Percentiles rank a stretch among this genome's conserved stretches.
phyloP scores from a whole-genome alignment of 2,888 invertebrate species.

The Labia minor region DNA sequence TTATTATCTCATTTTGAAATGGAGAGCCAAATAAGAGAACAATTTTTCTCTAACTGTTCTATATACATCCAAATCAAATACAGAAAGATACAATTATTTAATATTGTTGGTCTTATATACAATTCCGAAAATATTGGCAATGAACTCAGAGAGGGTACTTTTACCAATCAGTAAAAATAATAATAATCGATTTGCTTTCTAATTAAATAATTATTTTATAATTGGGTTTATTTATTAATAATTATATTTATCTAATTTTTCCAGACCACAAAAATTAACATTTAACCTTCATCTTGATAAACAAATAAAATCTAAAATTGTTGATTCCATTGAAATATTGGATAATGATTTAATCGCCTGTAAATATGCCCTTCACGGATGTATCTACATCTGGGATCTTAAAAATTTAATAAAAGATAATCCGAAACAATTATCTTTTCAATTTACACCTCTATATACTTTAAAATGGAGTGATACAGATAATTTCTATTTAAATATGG shows the following conservation, averaged over 20 bases:
- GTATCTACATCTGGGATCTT: slow-evolving; percentile 30
- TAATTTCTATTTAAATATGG: slow-evolving; percentile 32
- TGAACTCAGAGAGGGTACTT: no score
- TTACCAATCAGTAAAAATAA: no score
- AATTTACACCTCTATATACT: slow-evolving; percentile 26
- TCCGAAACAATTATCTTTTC: neutral
- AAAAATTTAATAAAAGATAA: slow-evolving; percentile 13
- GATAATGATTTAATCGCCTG: slow-evolving; percentile 28
- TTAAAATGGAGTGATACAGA: slow-evolving; percentile 32
- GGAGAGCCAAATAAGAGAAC: no score
- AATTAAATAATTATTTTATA: neutral
- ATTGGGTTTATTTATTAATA: neutral
- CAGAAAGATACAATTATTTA: neutral
- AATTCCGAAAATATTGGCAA: slow-evolving; percentile 14
- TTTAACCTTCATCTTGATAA: neutral
- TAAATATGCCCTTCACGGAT: slow-evolving; percentile 30
- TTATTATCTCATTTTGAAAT: no score
- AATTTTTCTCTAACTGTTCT: no score
- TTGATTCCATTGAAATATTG: slow-evolving; percentile 30
- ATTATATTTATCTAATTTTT: neutral
- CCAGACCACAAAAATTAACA: neutral
- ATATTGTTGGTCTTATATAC: slow-evolving; percentile 16
- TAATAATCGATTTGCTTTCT: no score
- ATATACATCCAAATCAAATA: neutral
- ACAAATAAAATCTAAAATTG: slow-evolving; percentile 23